A percentile compares a stretch with the other conserved stretches of the same genome.
Conservation (phyloP, 2,113 vertebrate genomes). For the Tiliqua scincoides region DNA sequence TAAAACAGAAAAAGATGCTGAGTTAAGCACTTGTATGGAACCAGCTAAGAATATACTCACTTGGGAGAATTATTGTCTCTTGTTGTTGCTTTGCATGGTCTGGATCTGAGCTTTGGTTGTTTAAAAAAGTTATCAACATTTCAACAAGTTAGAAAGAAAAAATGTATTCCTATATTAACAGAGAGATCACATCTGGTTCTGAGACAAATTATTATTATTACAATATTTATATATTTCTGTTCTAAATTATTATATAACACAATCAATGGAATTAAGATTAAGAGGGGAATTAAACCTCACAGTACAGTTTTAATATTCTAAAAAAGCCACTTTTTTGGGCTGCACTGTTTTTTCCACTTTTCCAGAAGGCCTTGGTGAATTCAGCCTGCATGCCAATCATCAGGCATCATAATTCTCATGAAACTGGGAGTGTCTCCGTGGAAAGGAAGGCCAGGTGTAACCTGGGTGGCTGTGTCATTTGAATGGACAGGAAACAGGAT, state of each 20-base stretch:
- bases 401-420: not conserved
- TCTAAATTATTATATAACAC: too few relatives aligned
- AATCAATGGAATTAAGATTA: too few relatives aligned
- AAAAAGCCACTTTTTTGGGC: too few relatives aligned
- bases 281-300: too few relatives aligned
- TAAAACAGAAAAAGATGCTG: not conserved
- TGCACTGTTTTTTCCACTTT: not conserved
- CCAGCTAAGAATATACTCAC: not conserved
- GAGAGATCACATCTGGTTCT: too few relatives aligned
- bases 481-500: conserved; percentile 65
- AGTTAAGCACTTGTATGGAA: not conserved
- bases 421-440: not conserved
- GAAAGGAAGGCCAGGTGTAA: conserved; percentile 41
- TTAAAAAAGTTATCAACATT: too few relatives aligned
- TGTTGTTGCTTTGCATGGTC: not conserved
- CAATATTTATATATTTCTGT: too few relatives aligned
- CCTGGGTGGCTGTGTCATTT: conserved; percentile 57
- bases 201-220: too few relatives aligned
- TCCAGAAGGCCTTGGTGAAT: not conserved
- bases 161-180: not conserved
- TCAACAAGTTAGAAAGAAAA: not conserved
- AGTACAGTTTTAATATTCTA: too few relatives aligned
- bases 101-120: not conserved
- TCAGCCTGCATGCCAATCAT: not conserved
- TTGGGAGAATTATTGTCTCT: too few relatives aligned